Evolutionary conservation across 1,140 invertebrate species (phyloP).

Genomic region (Drosophila sp.): DNA sequence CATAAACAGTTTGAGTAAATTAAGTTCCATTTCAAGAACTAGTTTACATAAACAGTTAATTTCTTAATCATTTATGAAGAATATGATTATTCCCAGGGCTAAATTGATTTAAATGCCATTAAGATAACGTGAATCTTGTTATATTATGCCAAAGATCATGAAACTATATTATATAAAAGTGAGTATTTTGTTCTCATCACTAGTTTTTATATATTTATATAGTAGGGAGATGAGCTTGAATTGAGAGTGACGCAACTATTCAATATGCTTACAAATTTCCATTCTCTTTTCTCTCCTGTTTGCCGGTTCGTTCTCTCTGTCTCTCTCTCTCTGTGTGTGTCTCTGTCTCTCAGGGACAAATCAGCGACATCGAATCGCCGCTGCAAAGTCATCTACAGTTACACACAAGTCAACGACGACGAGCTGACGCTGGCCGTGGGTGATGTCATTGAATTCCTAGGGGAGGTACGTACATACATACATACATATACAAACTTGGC

Average conservation of each 20-base stretch:
- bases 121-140: too few relatives aligned
- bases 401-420: slow-evolving; percentile 95
- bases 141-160: too few relatives aligned
- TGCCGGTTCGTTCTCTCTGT: slow-evolving; percentile 26
- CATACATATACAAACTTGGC: slow-evolving; percentile 3
- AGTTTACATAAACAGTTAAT: too few relatives aligned
- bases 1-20: too few relatives aligned
- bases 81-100: too few relatives aligned
- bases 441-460: slow-evolving; percentile 93
- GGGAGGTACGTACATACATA: slow-evolving; percentile 86
- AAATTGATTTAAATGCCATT: too few relatives aligned
- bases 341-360: slow-evolving; percentile 75
- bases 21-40: too few relatives aligned
- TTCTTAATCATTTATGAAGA: too few relatives aligned
- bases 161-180: too few relatives aligned
- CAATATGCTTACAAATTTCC: slow-evolving; percentile 29
- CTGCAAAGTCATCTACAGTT: slow-evolving; percentile 95
- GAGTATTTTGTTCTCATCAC: not conserved
- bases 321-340: slow-evolving; percentile 16
- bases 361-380: slow-evolving; percentile 85
- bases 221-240: slow-evolving; percentile 16
- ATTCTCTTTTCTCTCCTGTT: slow-evolving; percentile 24
- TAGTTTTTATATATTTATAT: not conserved
- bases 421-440: slow-evolving; percentile 93
- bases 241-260: slow-evolving; percentile 47